Evolutionary conservation across 2,888 invertebrate genomes (phyloP).

Genomic region (Xestoiulus laeticollis): DNA sequence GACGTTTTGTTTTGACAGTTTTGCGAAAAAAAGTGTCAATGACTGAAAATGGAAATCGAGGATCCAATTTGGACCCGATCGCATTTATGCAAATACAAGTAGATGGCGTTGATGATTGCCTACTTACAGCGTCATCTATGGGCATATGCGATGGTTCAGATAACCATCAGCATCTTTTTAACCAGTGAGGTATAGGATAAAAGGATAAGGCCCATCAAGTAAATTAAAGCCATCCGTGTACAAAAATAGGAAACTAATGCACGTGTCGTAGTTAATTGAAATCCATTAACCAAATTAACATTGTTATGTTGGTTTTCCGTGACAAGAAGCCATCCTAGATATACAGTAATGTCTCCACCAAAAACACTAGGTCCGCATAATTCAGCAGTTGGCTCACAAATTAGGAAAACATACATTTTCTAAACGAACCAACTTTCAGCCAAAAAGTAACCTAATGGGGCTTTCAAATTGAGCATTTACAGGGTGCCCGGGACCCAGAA

Average conservation of each 20-base stretch:
- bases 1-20: too few relatives aligned
- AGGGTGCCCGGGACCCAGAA: too few relatives aligned
- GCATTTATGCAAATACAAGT: too few relatives aligned
- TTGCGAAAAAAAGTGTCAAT: too few relatives aligned
- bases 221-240: neutral
- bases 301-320: neutral
- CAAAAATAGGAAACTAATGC: neutral
- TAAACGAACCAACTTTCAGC: neutral
- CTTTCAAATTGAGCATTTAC: neutral
- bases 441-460: neutral
- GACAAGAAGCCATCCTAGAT: neutral
- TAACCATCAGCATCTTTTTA: too few relatives aligned
- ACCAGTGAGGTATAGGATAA: neutral
- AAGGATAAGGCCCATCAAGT: neutral
- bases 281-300: slow-evolving; percentile 1
- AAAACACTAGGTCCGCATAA: neutral
- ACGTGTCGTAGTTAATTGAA: neutral
- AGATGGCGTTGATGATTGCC: neutral
- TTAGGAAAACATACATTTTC: neutral
- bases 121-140: neutral
- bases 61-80: too few relatives aligned
- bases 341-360: neutral
- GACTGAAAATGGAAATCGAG: too few relatives aligned
- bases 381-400: neutral
- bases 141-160: too few relatives aligned